Evolutionary conservation across 2,888 invertebrate species (phyloP).

Genomic region (Aspidapion aeneum): DNA sequence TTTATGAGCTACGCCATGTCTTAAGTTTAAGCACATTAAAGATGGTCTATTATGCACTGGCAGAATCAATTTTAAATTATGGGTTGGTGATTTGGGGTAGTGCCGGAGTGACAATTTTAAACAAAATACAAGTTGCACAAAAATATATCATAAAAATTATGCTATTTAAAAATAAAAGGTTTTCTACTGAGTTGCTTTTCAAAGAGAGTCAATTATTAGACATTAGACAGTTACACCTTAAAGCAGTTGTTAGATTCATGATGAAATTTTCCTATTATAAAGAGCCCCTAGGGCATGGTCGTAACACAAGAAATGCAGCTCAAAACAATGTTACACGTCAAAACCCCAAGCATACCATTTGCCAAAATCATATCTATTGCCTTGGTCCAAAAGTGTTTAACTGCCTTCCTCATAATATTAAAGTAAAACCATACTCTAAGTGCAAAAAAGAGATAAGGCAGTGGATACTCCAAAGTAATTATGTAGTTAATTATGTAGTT

Average conservation of each 20-base stretch:
- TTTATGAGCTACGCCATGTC: no score
- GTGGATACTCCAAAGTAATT: slow-evolving; percentile 4
- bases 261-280: no score
- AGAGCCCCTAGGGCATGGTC: background rate
- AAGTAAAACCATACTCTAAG: no score
- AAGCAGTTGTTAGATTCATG: no score
- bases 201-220: background rate
- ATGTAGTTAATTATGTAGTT: no score
- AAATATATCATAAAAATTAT: slow-evolving; percentile 1
- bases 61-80: slow-evolving; percentile 1
- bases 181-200: no score
- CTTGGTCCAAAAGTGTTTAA: slow-evolving; percentile 2
- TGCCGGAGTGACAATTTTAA: background rate
- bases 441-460: no score
- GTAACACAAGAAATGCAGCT: no score
- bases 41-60: background rate
- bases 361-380: background rate
- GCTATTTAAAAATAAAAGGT: slow-evolving; percentile 3
- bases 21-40: background rate
- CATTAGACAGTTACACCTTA: background rate
- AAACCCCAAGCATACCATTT: slow-evolving; percentile 3
- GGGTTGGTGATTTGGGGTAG: no score
- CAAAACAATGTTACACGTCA: background rate
- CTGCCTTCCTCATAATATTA: background rate
- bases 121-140: background rate